Evolutionary conservation across 2,797 vertebrate genomes (phyloP).

Genomic region (Anisognathus igniventris): DNA sequence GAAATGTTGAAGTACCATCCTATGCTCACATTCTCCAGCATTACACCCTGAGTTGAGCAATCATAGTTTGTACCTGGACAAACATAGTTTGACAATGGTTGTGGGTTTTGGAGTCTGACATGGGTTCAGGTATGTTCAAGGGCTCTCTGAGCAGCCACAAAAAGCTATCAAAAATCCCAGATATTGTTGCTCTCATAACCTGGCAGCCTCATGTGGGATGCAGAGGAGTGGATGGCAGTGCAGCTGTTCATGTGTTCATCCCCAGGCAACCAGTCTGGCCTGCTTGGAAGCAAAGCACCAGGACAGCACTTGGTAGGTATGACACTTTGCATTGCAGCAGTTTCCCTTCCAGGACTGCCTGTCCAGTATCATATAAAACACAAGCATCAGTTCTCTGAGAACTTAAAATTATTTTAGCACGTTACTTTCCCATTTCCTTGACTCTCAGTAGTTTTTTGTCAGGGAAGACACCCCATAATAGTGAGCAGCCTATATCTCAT

Average conservation of each 20-base stretch:
- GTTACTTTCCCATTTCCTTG: neutral
- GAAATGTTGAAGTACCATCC: neutral
- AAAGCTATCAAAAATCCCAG: neutral
- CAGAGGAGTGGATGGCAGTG: neutral
- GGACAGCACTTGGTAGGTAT: neutral
- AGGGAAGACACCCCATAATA: neutral
- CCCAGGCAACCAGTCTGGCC: no score
- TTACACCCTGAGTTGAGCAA: neutral
- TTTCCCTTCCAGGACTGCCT: neutral
- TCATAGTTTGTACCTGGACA: neutral
- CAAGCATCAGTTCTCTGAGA: neutral
- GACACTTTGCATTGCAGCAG: neutral
- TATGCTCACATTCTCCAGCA: accelerated
- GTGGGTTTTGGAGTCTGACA: accelerated
- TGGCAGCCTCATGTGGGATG: neutral
- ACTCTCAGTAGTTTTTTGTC: neutral
- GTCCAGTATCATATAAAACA: neutral
- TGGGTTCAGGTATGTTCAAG: neutral
- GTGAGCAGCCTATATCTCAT: accelerated
- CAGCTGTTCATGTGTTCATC: accelerated
- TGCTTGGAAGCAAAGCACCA: accelerated
- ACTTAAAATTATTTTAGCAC: neutral
- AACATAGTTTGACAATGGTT: neutral
- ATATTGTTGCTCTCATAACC: neutral
- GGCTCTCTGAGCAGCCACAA: neutral